Evolutionary conservation across 2,113 vertebrate species (phyloP).

Genomic region (Callospermophilus lateralis): DNA sequence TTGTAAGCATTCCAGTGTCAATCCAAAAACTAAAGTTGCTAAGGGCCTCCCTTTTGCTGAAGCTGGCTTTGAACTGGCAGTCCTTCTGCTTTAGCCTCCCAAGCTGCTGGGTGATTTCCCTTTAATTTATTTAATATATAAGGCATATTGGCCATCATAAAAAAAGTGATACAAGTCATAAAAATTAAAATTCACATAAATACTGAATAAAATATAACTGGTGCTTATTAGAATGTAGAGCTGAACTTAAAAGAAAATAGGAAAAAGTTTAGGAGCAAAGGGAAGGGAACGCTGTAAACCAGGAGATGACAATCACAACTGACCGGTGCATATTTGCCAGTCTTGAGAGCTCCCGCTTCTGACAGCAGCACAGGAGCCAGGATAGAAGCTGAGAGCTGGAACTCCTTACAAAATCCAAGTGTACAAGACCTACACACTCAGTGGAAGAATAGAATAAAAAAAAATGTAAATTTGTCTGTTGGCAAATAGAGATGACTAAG

Average conservation of each 20-base stretch:
- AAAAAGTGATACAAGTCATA: constrained; percentile 14
- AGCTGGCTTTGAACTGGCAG: too few species aligned
- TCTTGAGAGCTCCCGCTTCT: neutral
- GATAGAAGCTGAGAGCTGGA: neutral
- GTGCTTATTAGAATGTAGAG: neutral
- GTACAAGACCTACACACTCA: neutral
- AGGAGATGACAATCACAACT: neutral
- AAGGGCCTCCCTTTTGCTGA: too few species aligned
- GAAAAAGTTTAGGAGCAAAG: neutral
- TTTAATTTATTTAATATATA: neutral
- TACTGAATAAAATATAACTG: neutral
- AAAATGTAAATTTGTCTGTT: neutral
- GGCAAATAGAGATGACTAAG: neutral
- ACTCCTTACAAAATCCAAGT: neutral
- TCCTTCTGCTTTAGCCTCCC: too few species aligned
- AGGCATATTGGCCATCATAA: neutral
- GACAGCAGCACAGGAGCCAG: neutral
- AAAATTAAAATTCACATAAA: constrained; percentile 42
- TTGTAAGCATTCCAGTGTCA: neutral
- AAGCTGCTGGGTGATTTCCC: neutral
- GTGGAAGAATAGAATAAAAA: neutral
- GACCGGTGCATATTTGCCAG: neutral
- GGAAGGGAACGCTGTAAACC: neutral
- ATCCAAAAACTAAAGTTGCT: neutral
- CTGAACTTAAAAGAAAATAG: neutral